phyloP scores from a whole-genome alignment of 2,113 vertebrate genomes.

The Dicerorhinus sumatrensis region DNA sequence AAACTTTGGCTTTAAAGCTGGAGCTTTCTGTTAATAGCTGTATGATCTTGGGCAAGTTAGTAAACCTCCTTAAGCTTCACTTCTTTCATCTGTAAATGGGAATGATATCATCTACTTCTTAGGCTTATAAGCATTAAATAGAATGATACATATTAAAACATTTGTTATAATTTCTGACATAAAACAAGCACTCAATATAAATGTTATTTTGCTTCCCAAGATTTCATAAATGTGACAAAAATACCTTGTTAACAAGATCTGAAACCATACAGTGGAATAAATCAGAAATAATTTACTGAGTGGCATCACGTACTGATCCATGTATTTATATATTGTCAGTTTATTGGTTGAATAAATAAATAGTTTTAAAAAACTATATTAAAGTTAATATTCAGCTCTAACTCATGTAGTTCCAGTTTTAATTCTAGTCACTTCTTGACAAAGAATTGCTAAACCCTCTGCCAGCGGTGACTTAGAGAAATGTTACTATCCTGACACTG shows the following conservation, averaged over 20 bases:
- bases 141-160: background rate
- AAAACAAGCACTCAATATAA: background rate
- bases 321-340: background rate
- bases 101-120: background rate
- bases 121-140: background rate
- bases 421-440: background rate
- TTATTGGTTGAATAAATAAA: conserved; percentile 33
- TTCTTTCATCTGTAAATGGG: background rate
- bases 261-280: background rate
- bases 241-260: conserved; percentile 31
- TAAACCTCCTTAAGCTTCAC: background rate
- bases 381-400: background rate
- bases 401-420: background rate
- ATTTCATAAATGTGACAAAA: conserved; percentile 54
- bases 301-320: background rate
- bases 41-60: background rate
- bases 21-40: background rate
- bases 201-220: background rate
- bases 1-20: background rate
- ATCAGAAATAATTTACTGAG: conserved; percentile 22
- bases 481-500: background rate
- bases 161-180: background rate
- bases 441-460: background rate
- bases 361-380: background rate
- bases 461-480: background rate